Evolutionary conservation across 2,797 vertebrate species (phyloP), one percentile per base, ranked within the genome.

Genomic region (Zonotrichia albicollis): DNA sequence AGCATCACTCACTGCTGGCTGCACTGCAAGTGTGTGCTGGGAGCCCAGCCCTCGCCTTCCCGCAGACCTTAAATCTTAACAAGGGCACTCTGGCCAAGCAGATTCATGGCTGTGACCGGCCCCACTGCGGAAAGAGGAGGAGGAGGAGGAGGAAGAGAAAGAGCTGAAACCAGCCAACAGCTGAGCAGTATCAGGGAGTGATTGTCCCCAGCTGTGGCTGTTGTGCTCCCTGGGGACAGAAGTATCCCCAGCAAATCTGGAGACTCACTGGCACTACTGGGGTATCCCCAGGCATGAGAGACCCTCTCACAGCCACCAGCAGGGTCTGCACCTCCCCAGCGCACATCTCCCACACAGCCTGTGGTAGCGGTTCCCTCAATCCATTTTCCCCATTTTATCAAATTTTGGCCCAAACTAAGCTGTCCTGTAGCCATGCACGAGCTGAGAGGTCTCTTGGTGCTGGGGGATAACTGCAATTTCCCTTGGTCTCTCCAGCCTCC

Each of bases 21-120:
- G 85, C 0, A 8, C 38, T 6, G 26, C 71, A 23, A 51, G 66
- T 0, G 12, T 10, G 0, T 0, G 3, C 40, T 1, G 4, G 20
- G 3, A 46, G 32, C 43, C 3, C 12, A 34, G 58, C 1, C 27
- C 54, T 67, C 4, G 3, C 62, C 54, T 46, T 27, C 20, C 0
- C 40, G 12, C 0, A 12, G 9, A 6, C 23, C 29, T 51, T 4
- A 25, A 29, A 46, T 25, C 81, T 17, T 12, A 3, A 10, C 14
- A 46, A 43, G 29, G 36, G 55, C 85, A 60, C 21, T 27, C 42
- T 0, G 0, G 62, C 29, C 71, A 29, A 21, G 27, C 18, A 61
- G 60, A 8, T 7, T 25, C 32, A 0, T 1, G 68, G 61, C 68
- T 67, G 27, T 4, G n/a, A 14, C 21, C 11, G n/a, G 40, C 5